Base-by-base conservation (phyloP, 2,113 vertebrate genomes). In the Petromus typicus region DNA sequence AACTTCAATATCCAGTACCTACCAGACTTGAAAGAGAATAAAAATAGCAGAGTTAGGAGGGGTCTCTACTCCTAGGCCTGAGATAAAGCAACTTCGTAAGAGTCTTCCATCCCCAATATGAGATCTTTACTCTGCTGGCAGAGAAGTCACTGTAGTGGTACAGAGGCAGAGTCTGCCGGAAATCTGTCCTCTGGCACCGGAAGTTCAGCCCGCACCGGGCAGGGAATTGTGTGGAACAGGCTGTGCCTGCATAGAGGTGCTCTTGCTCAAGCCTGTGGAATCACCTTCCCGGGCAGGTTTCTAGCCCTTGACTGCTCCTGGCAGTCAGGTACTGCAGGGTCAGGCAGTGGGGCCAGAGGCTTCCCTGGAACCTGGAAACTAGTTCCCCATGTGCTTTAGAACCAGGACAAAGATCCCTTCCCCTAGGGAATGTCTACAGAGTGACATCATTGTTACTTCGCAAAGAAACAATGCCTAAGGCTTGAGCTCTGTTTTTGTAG, bases 271-370 rank as follows among this genome's bases (percentile, higher is more conserved):
- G 48, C 57, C n/a, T 57, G 0, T 18, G 5, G 48, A 54, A 73
- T 17, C 37, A 27, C 7, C 1, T 51, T 20, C 9, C n/a, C 17
- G 1, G 17, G 40, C 37, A 12, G 37, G 40, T 45, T 69, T 94
- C 63, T 80, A 67, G 4, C 43, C 27, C 30, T 6, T 30, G 20
- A 5, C 1, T 13, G 10, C 32, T 37, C 0, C 73, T 51, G 56
- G 7, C 18, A 5, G 1, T 59, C 23, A 22, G 7, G 3, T 0
- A 1, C 23, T 78, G 18, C 2, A 34, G 40, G 51, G n/a, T 54
- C 13, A 54, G 13, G 7, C 16, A 86, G 23, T 34, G 17, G 1
- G 7, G 14, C 57, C 18, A 30, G 34, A 17, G 48, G 34, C 7
- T n/a, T n/a, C 34, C 32, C 22, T 32, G 22, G 16, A 84, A 1